Evolutionary conservation across 2,888 invertebrate genomes (phyloP), one percentile per base, ranked within the genome.

Genomic region (Lochmaea crataegi): DNA sequence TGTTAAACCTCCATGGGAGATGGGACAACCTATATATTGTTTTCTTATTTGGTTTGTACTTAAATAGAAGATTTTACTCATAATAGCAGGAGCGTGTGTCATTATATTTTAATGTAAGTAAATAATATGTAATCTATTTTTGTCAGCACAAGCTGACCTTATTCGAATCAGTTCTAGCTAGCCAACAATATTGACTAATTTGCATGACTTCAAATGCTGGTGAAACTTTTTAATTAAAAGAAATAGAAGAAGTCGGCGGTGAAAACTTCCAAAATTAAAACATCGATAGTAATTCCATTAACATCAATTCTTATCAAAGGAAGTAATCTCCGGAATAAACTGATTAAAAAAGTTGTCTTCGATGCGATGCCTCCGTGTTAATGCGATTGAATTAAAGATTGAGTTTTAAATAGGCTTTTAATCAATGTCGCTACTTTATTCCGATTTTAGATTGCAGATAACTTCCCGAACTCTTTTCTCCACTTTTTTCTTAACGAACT

Each of bases 371-470:
- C 76, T 76, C 76, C 80, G 79, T 78, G 78, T 68, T 61, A 61
- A 68, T 68, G 84, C 84, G 85, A 86, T 86, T 86, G 86, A 86
- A 86, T 87, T 87, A 86, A 87, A 86, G 86, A 86, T 86, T 84
- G 84, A 84, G 82, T 84, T 83, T 83, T 79, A 80, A 85, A 86
- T 84, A 82, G 84, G 82, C 84, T 84, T 83, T 87, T 86, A 86
- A 86, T 87, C 87, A 87, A 86, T 84, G 86, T 86, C 86, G 82
- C 81, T 81, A 83, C 84, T 86, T 86, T 85, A 86, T 85, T 86
- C 86, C 85, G 72, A 81, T 82, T 81, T 82, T 81, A 83, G 84
- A 84, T 85, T 78, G 76, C 79, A 80, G 85, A 84, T 85, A 84
- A 84, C 81, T 74, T 48, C 71, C 69, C 72, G 57, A 75, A 79